These are phyloP conservation scores for Atta colombica DNA, from an alignment of 1,140 invertebrate genomes.

Conservation along the genomic window DNA sequence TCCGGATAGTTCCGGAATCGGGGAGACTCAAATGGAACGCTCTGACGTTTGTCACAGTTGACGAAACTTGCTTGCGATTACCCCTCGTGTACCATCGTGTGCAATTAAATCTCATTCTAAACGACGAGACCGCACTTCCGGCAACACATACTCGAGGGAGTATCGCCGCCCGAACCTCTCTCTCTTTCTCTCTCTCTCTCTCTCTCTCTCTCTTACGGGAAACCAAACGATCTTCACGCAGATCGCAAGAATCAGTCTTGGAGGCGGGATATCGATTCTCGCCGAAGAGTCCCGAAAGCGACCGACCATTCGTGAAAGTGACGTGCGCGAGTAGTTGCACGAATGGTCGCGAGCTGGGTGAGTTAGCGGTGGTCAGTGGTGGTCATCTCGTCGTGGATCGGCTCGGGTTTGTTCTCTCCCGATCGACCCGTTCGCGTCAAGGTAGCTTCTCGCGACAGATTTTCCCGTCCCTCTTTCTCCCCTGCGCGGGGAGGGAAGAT, in stretches of 20 bases:
- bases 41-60: not conserved
- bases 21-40: not conserved
- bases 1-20: not conserved
- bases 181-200: not conserved
- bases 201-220: slow-evolving; percentile 3
- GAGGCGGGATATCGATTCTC: slow-evolving; percentile 78
- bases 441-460: not conserved
- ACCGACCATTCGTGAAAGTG: slow-evolving; percentile 69
- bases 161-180: not conserved
- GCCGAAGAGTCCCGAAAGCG: slow-evolving; percentile 76
- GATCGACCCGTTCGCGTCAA: not conserved
- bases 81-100: not conserved
- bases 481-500: not conserved
- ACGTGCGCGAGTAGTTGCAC: slow-evolving; percentile 54
- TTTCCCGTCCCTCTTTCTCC: not conserved
- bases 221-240: slow-evolving; percentile 59
- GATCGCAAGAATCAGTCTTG: slow-evolving; percentile 61
- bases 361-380: slow-evolving; percentile 33
- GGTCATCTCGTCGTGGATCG: slow-evolving; percentile 65
- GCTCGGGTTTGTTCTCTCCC: slow-evolving; percentile 1
- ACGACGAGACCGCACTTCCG: slow-evolving; percentile 1
- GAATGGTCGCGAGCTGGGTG: slow-evolving; percentile 22
- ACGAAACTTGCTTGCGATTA: not conserved
- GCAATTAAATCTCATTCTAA: slow-evolving; percentile 3
- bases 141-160: not conserved